phyloP scores from a whole-genome alignment of 2,797 vertebrate species.

The Protonibea diacanthus region DNA sequence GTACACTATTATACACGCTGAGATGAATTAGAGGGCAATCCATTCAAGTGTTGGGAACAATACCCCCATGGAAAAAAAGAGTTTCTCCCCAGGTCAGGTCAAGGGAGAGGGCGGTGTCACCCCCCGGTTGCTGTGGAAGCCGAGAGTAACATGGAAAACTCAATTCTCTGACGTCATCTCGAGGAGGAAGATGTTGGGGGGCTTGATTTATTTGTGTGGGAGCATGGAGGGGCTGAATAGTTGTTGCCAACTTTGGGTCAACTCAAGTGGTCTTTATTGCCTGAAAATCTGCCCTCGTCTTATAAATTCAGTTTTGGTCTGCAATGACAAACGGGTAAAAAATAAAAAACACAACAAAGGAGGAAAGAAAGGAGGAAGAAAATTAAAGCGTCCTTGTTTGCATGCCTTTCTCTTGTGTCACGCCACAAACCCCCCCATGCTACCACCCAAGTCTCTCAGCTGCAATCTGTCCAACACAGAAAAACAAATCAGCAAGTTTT shows the following conservation, averaged over 20 bases:
- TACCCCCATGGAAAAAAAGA: conserved; percentile 64
- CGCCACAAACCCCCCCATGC: conserved; percentile 1
- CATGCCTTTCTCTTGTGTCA: conserved; percentile 6
- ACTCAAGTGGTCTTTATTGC: conserved; percentile 47
- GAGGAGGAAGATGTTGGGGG: conserved; percentile 63
- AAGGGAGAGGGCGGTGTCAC: conserved; percentile 72
- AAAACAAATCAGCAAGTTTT: background rate
- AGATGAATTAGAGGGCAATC: conserved; percentile 83
- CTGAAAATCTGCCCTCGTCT: conserved; percentile 46
- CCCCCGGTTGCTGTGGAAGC: conserved; percentile 83
- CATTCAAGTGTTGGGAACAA: conserved; percentile 86
- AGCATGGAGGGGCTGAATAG: conserved; percentile 64
- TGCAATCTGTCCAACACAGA: background rate
- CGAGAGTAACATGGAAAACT: conserved; percentile 75
- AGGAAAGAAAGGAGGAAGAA: conserved; percentile 14
- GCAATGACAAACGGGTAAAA: conserved; percentile 23
- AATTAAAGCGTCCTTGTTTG: conserved; percentile 13
- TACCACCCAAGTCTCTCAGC: conserved; percentile 13
- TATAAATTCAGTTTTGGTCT: conserved; percentile 34
- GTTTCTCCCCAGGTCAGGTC: conserved; percentile 78
- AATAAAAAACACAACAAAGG: background rate
- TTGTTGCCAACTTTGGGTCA: conserved; percentile 53
- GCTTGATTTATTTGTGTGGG: conserved; percentile 83
- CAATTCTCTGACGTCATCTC: conserved; percentile 79
- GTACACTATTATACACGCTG: conserved; percentile 75